These are phyloP conservation scores for Thumatha senex DNA, from an alignment of 2,888 invertebrate genomes.

Conservation along the genomic window DNA sequence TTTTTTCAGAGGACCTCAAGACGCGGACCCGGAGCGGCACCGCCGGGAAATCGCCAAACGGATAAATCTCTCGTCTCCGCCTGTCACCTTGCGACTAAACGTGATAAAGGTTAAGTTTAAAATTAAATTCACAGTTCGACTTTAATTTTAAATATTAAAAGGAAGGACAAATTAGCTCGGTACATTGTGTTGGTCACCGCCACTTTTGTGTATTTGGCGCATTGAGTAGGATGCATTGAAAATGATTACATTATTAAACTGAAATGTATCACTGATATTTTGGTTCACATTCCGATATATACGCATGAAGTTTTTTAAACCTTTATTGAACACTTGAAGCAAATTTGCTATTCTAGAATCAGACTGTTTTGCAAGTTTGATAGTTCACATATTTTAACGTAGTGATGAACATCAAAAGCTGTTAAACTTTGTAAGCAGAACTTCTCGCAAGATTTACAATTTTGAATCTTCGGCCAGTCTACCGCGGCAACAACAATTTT, in stretches of 20 bases:
- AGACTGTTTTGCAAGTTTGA: slow-evolving; percentile 7
- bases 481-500: slow-evolving; percentile 54
- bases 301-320: too few relatives aligned
- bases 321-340: too few relatives aligned
- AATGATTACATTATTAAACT: slow-evolving; percentile 8
- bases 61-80: slow-evolving; percentile 47
- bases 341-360: too few relatives aligned
- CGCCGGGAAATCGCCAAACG: slow-evolving; percentile 46
- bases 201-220: slow-evolving; percentile 46
- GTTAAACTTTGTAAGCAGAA: slow-evolving; percentile 59
- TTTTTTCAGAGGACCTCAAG: slow-evolving; percentile 45
- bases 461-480: slow-evolving; percentile 56
- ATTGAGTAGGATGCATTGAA: neutral
- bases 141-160: slow-evolving; percentile 25
- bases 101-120: slow-evolving; percentile 31
- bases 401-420: slow-evolving; percentile 46
- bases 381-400: slow-evolving; percentile 25
- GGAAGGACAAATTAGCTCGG: slow-evolving; percentile 4
- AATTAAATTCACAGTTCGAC: slow-evolving; percentile 17
- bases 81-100: slow-evolving; percentile 27
- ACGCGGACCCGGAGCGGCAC: slow-evolving; percentile 47
- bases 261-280: too few relatives aligned
- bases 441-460: slow-evolving; percentile 59
- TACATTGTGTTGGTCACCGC: slow-evolving; percentile 1
- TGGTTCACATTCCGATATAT: too few relatives aligned